Base-by-base conservation (phyloP, 2,888 invertebrate species). In the Ryuthela nishihirai region DNA sequence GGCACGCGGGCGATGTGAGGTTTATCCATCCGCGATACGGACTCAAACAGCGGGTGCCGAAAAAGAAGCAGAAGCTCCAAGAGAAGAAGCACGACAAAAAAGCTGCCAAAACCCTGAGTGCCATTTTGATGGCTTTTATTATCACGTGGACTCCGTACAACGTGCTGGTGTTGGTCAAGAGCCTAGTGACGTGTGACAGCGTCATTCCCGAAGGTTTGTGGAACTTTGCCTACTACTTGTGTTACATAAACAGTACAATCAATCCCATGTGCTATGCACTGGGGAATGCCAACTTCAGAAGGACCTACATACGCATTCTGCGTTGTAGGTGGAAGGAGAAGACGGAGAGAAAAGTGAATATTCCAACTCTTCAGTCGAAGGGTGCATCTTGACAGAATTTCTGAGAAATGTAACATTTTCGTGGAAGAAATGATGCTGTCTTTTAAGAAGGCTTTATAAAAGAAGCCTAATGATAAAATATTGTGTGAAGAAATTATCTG, bases 121-220 rank as follows among this genome's bases (percentile, higher is more conserved):
- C 98, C 65, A 99, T 99, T 67, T 79, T 99, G 65, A 78, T 97
- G 56, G 95, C 98, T 58, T 99, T 99, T 78, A 94, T 99, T 68
- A 84, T 99, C 70, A 99, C 99, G 36, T 99, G 99, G 99, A 94
- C 95, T 62, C 99, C 99, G 64, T 95, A 95, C 77, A 95, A 94
- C 73, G 89, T 94, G 54, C 79, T 94, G 70, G 93, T 93, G 69
- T 80, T 93, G 69, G 78, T 93, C 67, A 91, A 91, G 74, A 90
- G 92, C 34, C 78, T 93, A 67, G 87, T 90, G 62, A 83, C 86
- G 24, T 71, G 71, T 36, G 83, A 85, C 54, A 84, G 85, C 69
- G 86, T 88, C 72, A 89, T 95, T 67, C 91, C 94, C 40, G 85
- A 86, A 67, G 84, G 85, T 70, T 75, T 93, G 66, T 97, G 93